Percentiles rank a stretch among this genome's conserved stretches.
phyloP scores from a whole-genome alignment of 1,140 invertebrate species.

The Zaprionus kolodkinae region DNA sequence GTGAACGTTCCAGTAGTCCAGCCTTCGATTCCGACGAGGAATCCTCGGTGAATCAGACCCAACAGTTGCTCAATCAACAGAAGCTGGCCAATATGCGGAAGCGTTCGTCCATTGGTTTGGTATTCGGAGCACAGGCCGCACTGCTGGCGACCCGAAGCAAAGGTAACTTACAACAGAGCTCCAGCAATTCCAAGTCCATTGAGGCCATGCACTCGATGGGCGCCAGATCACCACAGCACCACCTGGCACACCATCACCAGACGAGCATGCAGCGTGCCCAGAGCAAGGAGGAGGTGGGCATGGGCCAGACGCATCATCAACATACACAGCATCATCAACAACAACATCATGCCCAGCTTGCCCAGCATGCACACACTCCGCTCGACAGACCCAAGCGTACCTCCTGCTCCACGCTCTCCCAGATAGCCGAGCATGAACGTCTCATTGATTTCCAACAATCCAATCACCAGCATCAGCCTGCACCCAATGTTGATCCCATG shows the following conservation, averaged over 20 bases:
- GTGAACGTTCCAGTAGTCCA: constrained; percentile 96
- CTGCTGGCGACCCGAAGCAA: constrained; percentile 80
- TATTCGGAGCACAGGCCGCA: constrained; percentile 80
- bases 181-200: constrained; percentile 77
- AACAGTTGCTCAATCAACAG: constrained; percentile 75
- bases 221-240: constrained; percentile 57
- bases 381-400: constrained; percentile 74
- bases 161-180: constrained; percentile 81
- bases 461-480: neutral
- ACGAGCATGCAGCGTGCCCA: constrained; percentile 65
- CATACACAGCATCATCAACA: constrained; percentile 44
- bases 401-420: constrained; percentile 79
- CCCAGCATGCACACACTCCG: constrained; percentile 36
- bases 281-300: constrained; percentile 80
- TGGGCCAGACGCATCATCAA: constrained; percentile 39
- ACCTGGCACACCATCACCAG: constrained; percentile 34
- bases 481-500: constrained; percentile 65
- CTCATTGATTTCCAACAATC: constrained; percentile 67
- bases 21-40: constrained; percentile 98
- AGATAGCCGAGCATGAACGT: constrained; percentile 84
- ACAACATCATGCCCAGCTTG: constrained; percentile 20
- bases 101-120: constrained; percentile 79
- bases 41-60: constrained; percentile 85
- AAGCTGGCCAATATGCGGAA: constrained; percentile 77
- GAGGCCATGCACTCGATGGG: constrained; percentile 75